Evolutionary conservation across 2,113 vertebrate species (phyloP), one percentile per base, ranked within the genome.

Genomic region (Abramis brama): DNA sequence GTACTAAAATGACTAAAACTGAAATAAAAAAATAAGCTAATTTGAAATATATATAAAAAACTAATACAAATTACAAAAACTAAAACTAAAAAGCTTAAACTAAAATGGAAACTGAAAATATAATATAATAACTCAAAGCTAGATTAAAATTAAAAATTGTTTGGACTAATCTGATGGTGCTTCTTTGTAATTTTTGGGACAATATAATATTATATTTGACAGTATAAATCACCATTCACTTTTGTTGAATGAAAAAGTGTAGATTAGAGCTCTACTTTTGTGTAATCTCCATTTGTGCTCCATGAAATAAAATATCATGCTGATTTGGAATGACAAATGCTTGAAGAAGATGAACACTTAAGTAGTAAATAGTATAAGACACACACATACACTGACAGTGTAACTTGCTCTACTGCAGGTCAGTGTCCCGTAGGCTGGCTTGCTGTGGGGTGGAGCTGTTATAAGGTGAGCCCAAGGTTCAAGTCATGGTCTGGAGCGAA

Each of bases 371-470:
- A 39, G 68, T 23, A 71, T 36, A 5, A 78, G 76, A 57, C 27
- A 57, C 27, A 19, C 0, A 2, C 12, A 5, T 50, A 43, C 76
- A 71, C 68, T 39, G 17, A 39, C 2, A 3, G 8, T 36, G 33
- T 23, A 0, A 64, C 73, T 70, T 57, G 55, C 17, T 87, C 15
- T 86, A 79, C 50, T 89, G 4, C 45, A 98, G 97, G 94, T 70
- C 90, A 90, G 43, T 97, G 97, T 87, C 94, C 95, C 21, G 39
- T 39, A 45, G 95, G 94, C 57, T 98, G 96, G 96, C 36, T 94
- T 82, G 94, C 95, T 60, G 93, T 91, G 68, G 96, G 91, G 83
- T 94, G 92, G 87, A 96, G 92, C 90, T 97, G 96, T 92, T 97
- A 95, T 74, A 91, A 0, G 79, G 82, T 97, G 55, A 90, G 87